A percentile compares a stretch with the other conserved stretches of the same genome.
phyloP scores from a whole-genome alignment of 2,113 vertebrate species.

The Isurus oxyrinchus region DNA sequence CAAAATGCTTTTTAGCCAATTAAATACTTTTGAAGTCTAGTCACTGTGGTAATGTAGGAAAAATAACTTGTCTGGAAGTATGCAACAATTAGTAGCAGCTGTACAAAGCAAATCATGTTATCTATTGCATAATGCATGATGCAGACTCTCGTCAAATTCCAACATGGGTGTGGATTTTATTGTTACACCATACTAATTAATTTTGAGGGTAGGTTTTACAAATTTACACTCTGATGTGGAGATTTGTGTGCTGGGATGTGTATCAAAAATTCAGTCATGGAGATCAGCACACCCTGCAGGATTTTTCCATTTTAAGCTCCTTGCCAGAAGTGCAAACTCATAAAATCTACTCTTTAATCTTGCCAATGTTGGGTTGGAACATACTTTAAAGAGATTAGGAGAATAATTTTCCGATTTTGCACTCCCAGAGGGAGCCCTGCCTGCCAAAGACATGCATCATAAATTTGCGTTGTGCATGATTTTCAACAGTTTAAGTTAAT shows the following conservation, averaged over 20 bases:
- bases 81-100: not conserved
- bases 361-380: not conserved
- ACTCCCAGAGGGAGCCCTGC: not conserved
- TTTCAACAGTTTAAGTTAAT: slow-evolving; percentile 5
- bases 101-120: not conserved
- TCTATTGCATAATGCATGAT: not conserved
- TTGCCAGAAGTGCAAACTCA: not conserved
- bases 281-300: not conserved
- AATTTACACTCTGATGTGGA: not conserved
- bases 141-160: not conserved
- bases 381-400: not conserved
- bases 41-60: not conserved
- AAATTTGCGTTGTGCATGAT: not conserved
- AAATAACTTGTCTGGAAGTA: not conserved
- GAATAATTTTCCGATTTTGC: not conserved
- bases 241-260: not conserved
- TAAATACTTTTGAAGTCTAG: not conserved
- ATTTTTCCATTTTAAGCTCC: not conserved
- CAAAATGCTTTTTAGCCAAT: not conserved
- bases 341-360: slow-evolving; percentile 12
- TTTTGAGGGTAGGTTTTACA: not conserved
- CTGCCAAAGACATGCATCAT: slow-evolving; percentile 25
- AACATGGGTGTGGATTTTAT: not conserved
- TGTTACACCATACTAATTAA: not conserved
- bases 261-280: not conserved